Conservation (phyloP, 2,888 invertebrate genomes). For the Subacronicta megacephala region DNA sequence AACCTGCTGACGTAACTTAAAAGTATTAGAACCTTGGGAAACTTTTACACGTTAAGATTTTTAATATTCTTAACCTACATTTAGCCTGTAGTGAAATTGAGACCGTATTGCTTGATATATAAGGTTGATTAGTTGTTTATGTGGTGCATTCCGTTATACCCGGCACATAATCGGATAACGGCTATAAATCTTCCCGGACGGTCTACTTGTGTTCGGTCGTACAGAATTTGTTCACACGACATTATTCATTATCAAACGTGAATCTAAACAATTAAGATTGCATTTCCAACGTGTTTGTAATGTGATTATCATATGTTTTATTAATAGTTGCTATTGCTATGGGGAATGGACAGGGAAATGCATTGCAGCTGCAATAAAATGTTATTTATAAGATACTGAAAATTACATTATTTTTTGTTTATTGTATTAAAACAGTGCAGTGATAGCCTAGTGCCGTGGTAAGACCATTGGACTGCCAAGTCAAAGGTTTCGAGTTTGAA, state of each 20-base stretch:
- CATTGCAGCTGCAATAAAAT: conserved; percentile 1
- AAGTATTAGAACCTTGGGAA: conserved; percentile 56
- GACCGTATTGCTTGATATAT: conserved; percentile 9
- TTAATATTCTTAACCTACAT: conserved; percentile 60
- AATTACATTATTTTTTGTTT: too few relatives aligned
- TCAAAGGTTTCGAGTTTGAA: too few relatives aligned
- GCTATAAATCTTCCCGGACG: conserved; percentile 68
- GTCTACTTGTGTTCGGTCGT: conserved; percentile 68
- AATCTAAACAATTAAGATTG: conserved; percentile 66
- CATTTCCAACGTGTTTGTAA: conserved; percentile 51
- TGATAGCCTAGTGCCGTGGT: too few relatives aligned
- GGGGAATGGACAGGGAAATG: conserved; percentile 16
- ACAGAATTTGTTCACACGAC: conserved; percentile 77
- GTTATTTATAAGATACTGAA: background rate
- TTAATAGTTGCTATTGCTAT: conserved; percentile 30
- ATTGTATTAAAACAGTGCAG: too few relatives aligned
- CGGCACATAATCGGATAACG: conserved; percentile 70
- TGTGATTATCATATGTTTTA: conserved; percentile 49
- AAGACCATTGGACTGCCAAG: too few relatives aligned
- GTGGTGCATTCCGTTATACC: conserved; percentile 67
- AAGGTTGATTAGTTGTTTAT: conserved; percentile 45
- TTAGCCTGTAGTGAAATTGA: conserved; percentile 15
- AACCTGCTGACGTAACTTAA: conserved; percentile 52
- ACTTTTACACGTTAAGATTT: conserved; percentile 56
- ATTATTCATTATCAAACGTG: conserved; percentile 67